Percentiles rank a stretch among this genome's conserved stretches.
These are phyloP conservation scores for Lichenostomus cassidix DNA, from an alignment of 2,113 vertebrate genomes.

Conservation along the genomic window DNA sequence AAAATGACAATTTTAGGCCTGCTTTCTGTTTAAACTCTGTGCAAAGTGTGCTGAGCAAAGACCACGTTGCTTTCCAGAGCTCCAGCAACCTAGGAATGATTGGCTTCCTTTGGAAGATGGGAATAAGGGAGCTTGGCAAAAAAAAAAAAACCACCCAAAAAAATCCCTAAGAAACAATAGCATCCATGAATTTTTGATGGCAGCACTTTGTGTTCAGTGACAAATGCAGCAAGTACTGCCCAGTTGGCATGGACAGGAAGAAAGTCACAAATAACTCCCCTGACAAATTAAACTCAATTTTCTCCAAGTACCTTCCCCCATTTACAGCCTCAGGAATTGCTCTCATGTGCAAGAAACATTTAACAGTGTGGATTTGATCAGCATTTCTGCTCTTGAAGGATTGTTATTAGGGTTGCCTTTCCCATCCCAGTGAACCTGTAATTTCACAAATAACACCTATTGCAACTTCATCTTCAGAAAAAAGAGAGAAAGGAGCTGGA, in stretches of 20 bases:
- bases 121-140: neutral
- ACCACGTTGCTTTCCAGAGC: neutral
- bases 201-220: neutral
- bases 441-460: slow-evolving; percentile 54
- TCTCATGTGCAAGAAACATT: neutral
- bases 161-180: neutral
- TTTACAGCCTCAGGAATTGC: neutral
- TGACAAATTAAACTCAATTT: neutral
- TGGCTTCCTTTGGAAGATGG: neutral
- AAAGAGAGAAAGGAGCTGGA: neutral
- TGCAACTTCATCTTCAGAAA: neutral
- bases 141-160: neutral
- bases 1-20: neutral
- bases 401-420: neutral
- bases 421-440: neutral
- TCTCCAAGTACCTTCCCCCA: neutral
- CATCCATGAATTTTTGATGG: neutral
- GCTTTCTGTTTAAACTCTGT: neutral
- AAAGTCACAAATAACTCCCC: neutral
- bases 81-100: neutral
- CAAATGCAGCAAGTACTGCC: neutral
- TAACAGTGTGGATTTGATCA: neutral
- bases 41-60: neutral
- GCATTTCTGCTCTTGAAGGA: neutral
- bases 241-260: neutral